Percentiles rank a stretch among this genome's conserved stretches.
These are phyloP conservation scores for Gobiocypris rarus DNA, from an alignment of 2,113 vertebrate species.

Conservation along the genomic window DNA sequence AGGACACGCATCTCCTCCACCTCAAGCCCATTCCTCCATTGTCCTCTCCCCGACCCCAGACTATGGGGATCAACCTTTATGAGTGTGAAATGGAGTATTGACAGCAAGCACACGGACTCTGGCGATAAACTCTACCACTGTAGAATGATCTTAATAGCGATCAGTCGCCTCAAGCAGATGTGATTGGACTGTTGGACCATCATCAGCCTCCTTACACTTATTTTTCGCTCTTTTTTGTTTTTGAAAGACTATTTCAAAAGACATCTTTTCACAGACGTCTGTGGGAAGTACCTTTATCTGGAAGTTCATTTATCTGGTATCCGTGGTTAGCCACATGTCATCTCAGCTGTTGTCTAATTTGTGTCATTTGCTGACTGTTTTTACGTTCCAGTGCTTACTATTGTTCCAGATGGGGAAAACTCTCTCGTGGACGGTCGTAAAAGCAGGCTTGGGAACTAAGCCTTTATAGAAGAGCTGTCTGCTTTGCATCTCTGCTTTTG, in stretches of 20 bases:
- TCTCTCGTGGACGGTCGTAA: not conserved
- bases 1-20: constrained; percentile 62
- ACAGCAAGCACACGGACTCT: constrained; percentile 43
- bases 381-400: constrained; percentile 31
- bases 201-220: constrained; percentile 31
- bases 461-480: constrained; percentile 22
- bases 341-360: constrained; percentile 35
- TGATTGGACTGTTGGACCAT: constrained; percentile 24
- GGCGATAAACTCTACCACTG: constrained; percentile 34
- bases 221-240: not conserved
- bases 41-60: constrained; percentile 16
- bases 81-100: constrained; percentile 43
- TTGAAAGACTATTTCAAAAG: constrained; percentile 35
- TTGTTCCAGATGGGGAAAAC: constrained; percentile 4
- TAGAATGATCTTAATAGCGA: constrained; percentile 6
- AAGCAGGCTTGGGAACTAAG: constrained; percentile 10
- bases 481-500: constrained; percentile 21
- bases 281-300: constrained; percentile 4
- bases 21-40: not conserved
- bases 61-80: not conserved
- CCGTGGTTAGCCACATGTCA: constrained; percentile 7
- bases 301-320: constrained; percentile 6
- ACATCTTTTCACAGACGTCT: not conserved
- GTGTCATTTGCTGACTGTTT: constrained; percentile 32
- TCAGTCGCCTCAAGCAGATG: constrained; percentile 4